phyloP scores from a whole-genome alignment of 2,888 invertebrate genomes.

The Ceramica pisi region DNA sequence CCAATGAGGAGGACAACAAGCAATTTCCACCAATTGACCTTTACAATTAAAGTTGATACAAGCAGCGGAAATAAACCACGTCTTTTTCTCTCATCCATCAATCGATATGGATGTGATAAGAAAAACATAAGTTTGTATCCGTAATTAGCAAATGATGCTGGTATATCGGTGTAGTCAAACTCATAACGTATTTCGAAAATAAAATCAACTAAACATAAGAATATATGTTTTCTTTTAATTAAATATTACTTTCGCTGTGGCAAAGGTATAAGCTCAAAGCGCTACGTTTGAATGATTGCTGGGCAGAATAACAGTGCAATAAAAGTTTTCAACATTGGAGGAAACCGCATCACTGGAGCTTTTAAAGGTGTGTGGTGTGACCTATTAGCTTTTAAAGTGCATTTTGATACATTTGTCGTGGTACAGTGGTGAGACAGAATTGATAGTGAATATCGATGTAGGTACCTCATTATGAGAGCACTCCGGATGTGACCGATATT shows the following conservation, averaged over 20 bases:
- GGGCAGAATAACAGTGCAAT: constrained; percentile 5
- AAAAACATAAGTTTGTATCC: not conserved
- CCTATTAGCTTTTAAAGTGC: not conserved
- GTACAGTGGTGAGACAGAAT: constrained; percentile 52
- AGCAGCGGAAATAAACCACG: constrained; percentile 39
- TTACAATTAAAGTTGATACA: constrained; percentile 49
- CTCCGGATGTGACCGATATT: constrained; percentile 72
- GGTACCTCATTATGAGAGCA: constrained; percentile 65
- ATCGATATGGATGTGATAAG: not conserved
- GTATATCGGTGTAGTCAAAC: not conserved
- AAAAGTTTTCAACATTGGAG: constrained; percentile 22
- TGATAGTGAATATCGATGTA: constrained; percentile 64
- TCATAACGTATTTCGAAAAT: constrained; percentile 2
- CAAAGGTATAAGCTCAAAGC: constrained; percentile 1
- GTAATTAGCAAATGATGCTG: not conserved
- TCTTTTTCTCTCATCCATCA: constrained; percentile 29
- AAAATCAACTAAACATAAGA: constrained; percentile 14
- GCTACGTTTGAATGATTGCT: constrained; percentile 20
- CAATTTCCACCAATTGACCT: constrained; percentile 58
- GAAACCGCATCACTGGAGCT: not conserved
- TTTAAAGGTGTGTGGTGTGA: not conserved
- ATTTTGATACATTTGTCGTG: constrained; percentile 7
- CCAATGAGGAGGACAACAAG: constrained; percentile 22
- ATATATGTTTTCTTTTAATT: not conserved
- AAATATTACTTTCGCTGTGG: constrained; percentile 41